A percentile compares a stretch with the other conserved stretches of the same genome.
phyloP scores from a whole-genome alignment of 2,113 vertebrate genomes.

The Plectropomus leopardus region DNA sequence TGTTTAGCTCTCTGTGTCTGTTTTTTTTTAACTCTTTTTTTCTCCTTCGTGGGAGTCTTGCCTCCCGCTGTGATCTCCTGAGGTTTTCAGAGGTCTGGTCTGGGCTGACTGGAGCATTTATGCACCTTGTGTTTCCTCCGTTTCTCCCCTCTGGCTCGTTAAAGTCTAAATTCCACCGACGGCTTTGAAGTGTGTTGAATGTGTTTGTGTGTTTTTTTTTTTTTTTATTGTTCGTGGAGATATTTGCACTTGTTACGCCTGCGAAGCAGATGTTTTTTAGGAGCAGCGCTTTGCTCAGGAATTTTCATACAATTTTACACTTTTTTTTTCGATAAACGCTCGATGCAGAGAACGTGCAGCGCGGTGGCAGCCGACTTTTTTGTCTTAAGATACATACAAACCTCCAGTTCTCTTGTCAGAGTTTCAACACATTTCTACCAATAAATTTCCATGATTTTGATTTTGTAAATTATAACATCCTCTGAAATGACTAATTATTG shows the following conservation, averaged over 20 bases:
- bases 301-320: background rate
- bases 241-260: conserved; percentile 77
- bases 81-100: conserved; percentile 64
- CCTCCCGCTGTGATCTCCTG: conserved; percentile 58
- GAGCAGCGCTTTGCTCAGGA: conserved; percentile 35
- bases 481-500: too few relatives aligned
- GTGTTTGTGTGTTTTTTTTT: conserved; percentile 55
- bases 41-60: conserved; percentile 39
- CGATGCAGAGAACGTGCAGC: background rate
- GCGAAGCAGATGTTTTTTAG: conserved; percentile 75
- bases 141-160: conserved; percentile 71
- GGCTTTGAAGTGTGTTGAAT: conserved; percentile 76
- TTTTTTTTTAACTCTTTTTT: background rate
- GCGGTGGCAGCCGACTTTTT: background rate
- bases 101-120: conserved; percentile 63
- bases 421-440: too few relatives aligned
- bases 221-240: conserved; percentile 61
- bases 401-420: background rate
- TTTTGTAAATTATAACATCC: too few relatives aligned
- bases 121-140: conserved; percentile 71
- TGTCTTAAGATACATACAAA: background rate
- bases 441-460: too few relatives aligned
- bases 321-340: background rate
- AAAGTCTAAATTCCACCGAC: conserved; percentile 75
- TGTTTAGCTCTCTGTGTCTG: conserved; percentile 16